Conservation (phyloP, 1,140 invertebrate species). For the Heliconius congener region DNA sequence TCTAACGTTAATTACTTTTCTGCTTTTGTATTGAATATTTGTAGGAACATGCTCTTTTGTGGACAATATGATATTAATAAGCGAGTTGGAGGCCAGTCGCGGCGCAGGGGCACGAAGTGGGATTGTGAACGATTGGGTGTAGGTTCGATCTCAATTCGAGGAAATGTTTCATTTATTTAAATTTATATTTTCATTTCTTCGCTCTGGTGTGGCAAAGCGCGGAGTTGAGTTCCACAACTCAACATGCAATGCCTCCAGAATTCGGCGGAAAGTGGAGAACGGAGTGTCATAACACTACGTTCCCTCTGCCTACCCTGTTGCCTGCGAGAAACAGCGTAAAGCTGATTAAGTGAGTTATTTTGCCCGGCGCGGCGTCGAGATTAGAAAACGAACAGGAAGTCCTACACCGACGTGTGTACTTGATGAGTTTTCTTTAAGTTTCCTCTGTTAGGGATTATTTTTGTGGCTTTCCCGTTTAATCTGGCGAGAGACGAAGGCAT, state of each 20-base stretch:
- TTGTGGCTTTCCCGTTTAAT: slow-evolving; percentile 39
- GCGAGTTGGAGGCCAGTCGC: slow-evolving; percentile 45
- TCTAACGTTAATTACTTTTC: slow-evolving; percentile 71
- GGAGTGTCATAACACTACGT: too few species aligned
- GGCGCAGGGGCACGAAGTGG: slow-evolving; percentile 41
- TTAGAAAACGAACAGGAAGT: slow-evolving; percentile 64
- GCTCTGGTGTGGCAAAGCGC: too few species aligned
- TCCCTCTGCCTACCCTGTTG: too few species aligned
- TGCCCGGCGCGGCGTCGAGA: slow-evolving; percentile 39
- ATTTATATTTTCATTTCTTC: too few species aligned
- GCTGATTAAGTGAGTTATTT: slow-evolving; percentile 47
- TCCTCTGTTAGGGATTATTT: slow-evolving; percentile 38
- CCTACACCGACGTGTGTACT: slow-evolving; percentile 50
- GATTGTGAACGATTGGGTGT: too few species aligned
- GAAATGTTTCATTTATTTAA: too few species aligned
- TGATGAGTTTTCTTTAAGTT: slow-evolving; percentile 70
- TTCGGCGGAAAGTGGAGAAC: too few species aligned
- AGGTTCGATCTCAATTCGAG: too few species aligned
- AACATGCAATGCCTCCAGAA: too few species aligned
- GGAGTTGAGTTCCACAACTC: too few species aligned
- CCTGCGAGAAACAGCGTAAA: too few species aligned
- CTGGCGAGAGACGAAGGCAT: slow-evolving; percentile 30
- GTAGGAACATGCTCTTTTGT: slow-evolving; percentile 76
- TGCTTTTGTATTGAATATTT: slow-evolving; percentile 68
- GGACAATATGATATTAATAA: slow-evolving; percentile 66